Conservation (phyloP, 2,797 vertebrate genomes). For the Babyrousa celebensis region DNA sequence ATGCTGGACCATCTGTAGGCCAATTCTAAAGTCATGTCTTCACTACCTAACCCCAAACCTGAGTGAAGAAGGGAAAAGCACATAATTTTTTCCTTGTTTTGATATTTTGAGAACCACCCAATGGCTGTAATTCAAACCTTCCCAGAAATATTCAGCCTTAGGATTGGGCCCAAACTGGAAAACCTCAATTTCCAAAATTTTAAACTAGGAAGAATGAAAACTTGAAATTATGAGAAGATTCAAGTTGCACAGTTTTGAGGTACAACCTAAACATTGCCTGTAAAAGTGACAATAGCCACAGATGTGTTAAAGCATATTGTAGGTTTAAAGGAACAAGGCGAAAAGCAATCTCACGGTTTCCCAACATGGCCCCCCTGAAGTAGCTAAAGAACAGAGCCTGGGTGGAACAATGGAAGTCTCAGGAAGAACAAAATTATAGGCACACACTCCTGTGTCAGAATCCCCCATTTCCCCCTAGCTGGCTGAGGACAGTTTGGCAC, state of each 20-base stretch:
- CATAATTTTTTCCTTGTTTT: constrained; percentile 70
- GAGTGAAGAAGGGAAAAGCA: neutral
- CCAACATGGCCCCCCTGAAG: constrained; percentile 81
- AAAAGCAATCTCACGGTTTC: constrained; percentile 86
- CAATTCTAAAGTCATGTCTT: constrained; percentile 72
- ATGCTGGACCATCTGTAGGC: neutral
- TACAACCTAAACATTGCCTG: no score
- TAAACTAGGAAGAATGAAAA: constrained; percentile 42
- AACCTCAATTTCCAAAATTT: constrained; percentile 66
- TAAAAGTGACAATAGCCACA: neutral
- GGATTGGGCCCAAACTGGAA: constrained; percentile 45
- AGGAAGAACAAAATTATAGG: constrained; percentile 82
- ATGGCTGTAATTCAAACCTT: constrained; percentile 45
- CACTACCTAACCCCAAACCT: constrained; percentile 54
- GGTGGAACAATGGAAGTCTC: constrained; percentile 73
- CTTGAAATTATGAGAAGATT: neutral
- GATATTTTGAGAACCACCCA: constrained; percentile 74
- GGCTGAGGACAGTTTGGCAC: constrained; percentile 65
- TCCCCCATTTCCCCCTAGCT: constrained; percentile 68
- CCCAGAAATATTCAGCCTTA: constrained; percentile 72
- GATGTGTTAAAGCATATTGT: neutral
- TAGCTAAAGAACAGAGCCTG: constrained; percentile 81
- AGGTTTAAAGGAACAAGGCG: constrained; percentile 84
- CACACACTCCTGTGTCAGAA: constrained; percentile 81
- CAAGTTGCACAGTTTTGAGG: neutral